Evolutionary conservation across 2,888 invertebrate genomes (phyloP), one percentile per base, ranked within the genome.

Genomic region (Acanthopleura granulata): DNA sequence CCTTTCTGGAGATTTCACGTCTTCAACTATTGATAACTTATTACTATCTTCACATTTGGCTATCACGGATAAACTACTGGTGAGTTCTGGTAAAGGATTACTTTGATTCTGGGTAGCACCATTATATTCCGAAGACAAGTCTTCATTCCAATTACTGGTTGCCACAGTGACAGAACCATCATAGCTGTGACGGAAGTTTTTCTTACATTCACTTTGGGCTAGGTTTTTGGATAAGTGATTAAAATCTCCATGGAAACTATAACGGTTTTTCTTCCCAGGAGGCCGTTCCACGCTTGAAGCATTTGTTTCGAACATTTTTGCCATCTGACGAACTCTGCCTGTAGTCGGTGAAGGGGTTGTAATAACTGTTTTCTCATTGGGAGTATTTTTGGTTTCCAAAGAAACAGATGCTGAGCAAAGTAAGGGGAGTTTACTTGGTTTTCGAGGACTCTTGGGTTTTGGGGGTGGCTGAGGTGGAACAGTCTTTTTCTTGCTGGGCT

Each of bases 231-330:
- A 22, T 3, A 66, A 27, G 15, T 27, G 6, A 66, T 22, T 27
- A 27, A 66, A 66, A 25, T 66, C 66, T 3, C 66, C 66, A 66
- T 66, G 66, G 29, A 66, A 66, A 66, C 66, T 66, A 27, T 66
- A 27, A 3, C 66, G 29, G 66, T 66, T 22, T 1, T 25, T 66
- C 29, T 27, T 66, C 3, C 40, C 3, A 40, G 40, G 40, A 6
- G 40, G 40, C 9, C 40, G 3, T 40, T 40, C 40, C 40, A 40
- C 40, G 9, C 40, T 40, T 40, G 40, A 40, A 3, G 40, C 40
- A 40, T 40, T 66, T 66, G 22, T 3, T 27, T 66, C 66, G 25
- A 66, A 66, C 29, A 66, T 27, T 66, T 66, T 66, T 6, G 66
- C 66, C 66, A 66, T 66, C 25, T 66, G 22, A 22, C 29, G 18